Evolutionary conservation across 2,888 invertebrate genomes (phyloP).

Genomic region (Seira musarum): DNA sequence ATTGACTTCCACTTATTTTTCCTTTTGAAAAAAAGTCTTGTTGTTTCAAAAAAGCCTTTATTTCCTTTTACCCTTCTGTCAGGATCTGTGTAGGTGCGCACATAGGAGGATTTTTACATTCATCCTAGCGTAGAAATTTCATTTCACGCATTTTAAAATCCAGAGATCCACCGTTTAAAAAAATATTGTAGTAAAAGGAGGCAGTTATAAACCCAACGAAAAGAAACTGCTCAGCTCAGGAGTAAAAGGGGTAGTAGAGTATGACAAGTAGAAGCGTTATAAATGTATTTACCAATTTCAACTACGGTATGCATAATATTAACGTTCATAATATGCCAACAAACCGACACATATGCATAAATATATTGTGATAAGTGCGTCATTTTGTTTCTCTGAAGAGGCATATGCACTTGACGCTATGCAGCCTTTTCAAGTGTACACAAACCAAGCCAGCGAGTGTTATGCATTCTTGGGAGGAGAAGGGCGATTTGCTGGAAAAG

Average conservation of each 20-base stretch:
- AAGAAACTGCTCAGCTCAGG: too few species aligned
- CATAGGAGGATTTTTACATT: conserved; percentile 13
- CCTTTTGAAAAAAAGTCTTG: conserved; percentile 22
- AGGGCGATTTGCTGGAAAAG: background rate
- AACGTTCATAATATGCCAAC: conserved; percentile 30
- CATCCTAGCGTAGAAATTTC: conserved; percentile 49
- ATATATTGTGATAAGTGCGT: conserved; percentile 41
- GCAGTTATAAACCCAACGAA: too few species aligned
- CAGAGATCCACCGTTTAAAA: background rate
- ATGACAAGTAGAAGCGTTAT: too few species aligned
- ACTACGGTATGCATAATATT: conserved; percentile 35
- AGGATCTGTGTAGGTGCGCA: background rate
- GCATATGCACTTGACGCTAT: conserved; percentile 44
- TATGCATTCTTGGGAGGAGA: too few species aligned
- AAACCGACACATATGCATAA: conserved; percentile 27
- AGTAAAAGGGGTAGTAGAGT: too few species aligned
- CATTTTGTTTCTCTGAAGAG: conserved; percentile 25
- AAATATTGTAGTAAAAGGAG: too few species aligned
- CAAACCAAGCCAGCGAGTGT: too few species aligned
- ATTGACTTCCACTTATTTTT: conserved; percentile 52
- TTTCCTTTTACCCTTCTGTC: conserved; percentile 1
- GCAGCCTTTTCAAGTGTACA: conserved; percentile 21
- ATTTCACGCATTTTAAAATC: conserved; percentile 56
- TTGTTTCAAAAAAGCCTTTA: conserved; percentile 27
- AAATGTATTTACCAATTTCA: background rate